Base-by-base conservation (phyloP, 1,140 invertebrate species). In the Centruroides vittatus region DNA sequence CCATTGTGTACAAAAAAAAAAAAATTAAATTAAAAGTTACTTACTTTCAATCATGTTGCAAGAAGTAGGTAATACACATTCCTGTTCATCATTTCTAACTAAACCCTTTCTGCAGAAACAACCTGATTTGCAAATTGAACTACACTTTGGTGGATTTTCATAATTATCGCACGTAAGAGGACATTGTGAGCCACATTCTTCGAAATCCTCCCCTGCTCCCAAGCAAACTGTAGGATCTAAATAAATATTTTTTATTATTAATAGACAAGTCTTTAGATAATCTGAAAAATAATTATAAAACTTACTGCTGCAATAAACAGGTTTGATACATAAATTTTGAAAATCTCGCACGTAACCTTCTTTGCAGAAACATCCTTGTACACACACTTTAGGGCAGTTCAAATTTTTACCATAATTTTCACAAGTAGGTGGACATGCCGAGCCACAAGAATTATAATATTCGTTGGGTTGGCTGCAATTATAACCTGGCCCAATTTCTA, bases 341-440 rank as follows among this genome's bases (percentile, higher is more conserved):
- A 8, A 6, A 23, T 66, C 62, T 34, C 65, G 57, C 4, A 66
- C 62, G 7, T 46, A 50, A 36, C 64, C 64, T 35, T 64, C 54
- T 23, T 55, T 46, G 52, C 64, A 66, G 47, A 66, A 66, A 36
- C 64, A 66, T n/a, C 64, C 64, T 23, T 50, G 11, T 35, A 58
- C 58, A 36, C 64, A 66, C 12, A 50, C 41, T 36, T 48, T 47
- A n/a, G 47, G 55, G 41, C 64, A 66, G 12, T 41, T 34, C 8
- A 23, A 2, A 6, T 47, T 13, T 52, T 47, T 54, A 48, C 35
- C 57, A 34, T 48, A 46, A 23, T 56, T 61, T 4, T 6, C 34
- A 61, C 65, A 66, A 0, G 65, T 56, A 12, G 34, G 50, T 12
- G 64, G 63, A 57, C 65, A 66, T 13, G 56, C 47, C 54, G 57